Evolutionary conservation across 2,113 vertebrate species (phyloP).

Genomic region (Catharus fuscescens): DNA sequence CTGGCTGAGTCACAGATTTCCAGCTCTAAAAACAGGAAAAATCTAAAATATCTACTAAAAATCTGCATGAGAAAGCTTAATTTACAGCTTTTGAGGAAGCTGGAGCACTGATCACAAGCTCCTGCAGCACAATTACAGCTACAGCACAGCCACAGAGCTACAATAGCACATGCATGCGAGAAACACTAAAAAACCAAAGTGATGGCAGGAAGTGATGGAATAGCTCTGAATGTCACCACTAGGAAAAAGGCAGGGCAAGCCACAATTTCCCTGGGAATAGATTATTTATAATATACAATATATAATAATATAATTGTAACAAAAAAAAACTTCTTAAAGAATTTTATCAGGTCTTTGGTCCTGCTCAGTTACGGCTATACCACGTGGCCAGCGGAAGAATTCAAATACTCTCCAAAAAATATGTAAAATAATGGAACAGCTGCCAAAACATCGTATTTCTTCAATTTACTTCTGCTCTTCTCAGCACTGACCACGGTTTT

Average conservation of each 20-base stretch:
- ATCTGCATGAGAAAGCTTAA: constrained; percentile 42
- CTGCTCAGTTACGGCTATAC: not conserved
- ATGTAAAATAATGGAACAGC: not conserved
- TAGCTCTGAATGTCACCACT: not conserved
- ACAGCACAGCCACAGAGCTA: not conserved
- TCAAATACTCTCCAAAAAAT: not conserved
- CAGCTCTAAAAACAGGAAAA: not conserved
- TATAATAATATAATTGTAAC: not conserved
- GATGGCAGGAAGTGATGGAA: not conserved
- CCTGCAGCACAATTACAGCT: not conserved
- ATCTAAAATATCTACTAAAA: not conserved
- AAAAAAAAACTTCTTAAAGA: not conserved
- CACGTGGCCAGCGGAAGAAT: not conserved
- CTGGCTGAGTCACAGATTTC: not conserved
- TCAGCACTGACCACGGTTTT: not conserved
- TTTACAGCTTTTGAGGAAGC: constrained; percentile 46
- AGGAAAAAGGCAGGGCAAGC: not conserved
- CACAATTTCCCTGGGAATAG: not conserved
- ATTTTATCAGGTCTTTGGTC: not conserved
- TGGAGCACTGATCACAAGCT: not conserved
- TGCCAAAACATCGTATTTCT: not conserved
- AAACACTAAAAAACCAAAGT: not conserved
- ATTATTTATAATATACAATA: not conserved
- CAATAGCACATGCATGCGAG: rapidly evolving
- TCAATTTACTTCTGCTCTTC: not conserved